phyloP scores from a whole-genome alignment of 2,113 vertebrate species.

The Struthio camelus region DNA sequence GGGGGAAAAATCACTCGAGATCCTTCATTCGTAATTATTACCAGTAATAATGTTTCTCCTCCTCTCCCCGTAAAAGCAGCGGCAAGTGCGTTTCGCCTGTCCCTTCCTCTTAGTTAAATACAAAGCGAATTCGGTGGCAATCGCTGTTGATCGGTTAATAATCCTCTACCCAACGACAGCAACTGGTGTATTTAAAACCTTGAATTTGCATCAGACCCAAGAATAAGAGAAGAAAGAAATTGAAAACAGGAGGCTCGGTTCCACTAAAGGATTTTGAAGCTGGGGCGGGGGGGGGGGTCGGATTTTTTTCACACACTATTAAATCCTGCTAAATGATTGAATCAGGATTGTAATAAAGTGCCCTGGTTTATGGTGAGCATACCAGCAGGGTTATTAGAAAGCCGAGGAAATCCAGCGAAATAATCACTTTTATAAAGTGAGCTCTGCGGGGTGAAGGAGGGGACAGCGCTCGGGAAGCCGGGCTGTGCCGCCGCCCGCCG shows the following conservation, averaged over 20 bases:
- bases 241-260: slow-evolving; percentile 58
- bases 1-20: not conserved
- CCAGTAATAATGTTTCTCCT: not conserved
- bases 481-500: not conserved
- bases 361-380: slow-evolving; percentile 37
- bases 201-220: slow-evolving; percentile 19
- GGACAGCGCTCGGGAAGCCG: slow-evolving; percentile 43
- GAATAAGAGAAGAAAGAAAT: slow-evolving; percentile 52
- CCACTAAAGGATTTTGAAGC: not conserved
- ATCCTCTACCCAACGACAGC: not conserved
- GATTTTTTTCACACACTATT: slow-evolving; percentile 64
- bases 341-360: slow-evolving; percentile 45
- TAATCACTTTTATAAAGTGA: slow-evolving; percentile 63
- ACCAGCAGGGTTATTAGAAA: slow-evolving; percentile 51
- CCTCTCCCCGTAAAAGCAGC: not conserved
- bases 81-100: not conserved
- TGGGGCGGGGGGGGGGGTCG: not conserved
- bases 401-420: slow-evolving; percentile 63
- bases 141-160: not conserved
- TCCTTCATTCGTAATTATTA: not conserved
- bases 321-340: slow-evolving; percentile 71
- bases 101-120: not conserved
- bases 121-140: not conserved
- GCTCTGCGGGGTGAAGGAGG: slow-evolving; percentile 60
- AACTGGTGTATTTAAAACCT: not conserved